Base-by-base conservation (phyloP, 2,113 vertebrate genomes). In the Monopterus albus region DNA sequence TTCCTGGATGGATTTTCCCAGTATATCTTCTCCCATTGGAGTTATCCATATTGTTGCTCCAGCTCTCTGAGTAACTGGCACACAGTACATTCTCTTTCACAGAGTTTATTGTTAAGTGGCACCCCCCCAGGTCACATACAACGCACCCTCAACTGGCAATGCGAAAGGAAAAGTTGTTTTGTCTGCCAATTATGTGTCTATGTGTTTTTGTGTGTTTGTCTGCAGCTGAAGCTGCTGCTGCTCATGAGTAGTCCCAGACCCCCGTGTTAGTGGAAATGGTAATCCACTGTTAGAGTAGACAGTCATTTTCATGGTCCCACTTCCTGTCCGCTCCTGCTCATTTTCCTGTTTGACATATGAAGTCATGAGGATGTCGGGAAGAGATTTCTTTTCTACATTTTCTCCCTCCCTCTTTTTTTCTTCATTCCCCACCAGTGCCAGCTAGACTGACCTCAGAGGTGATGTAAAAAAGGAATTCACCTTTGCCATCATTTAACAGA, bases 301-400 rank as follows among this genome's bases (percentile, higher is more conserved):
- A 65, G 51, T 57, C 46, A 33, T 78, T 90, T 87, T 78, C 81
- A 72, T 52, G 20, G 66, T 66, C 36, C 63, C 43, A 67, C 77
- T 89, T 94, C 91, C 89, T 83, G 60, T 74, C 68, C 39, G 39
- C 55, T 56, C 58, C 52, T 84, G 59, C 72, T 72, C 56, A 45
- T 73, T 88, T 91, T 92, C 90, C 89, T 88, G 76, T 88, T 78
- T 66, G 74, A 72, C 56, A 45, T 63, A 67, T 92, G 88, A 92
- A 84, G 89, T 92, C 90, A 92, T 75, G 25, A 33, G 43, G 35
- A 72, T 50, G 6, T 72, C 68, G 61, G 68, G 65, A 79, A 83
- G 75, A 71, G 68, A 60, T 67, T 83, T n/a, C n/a, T n/a, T n/a
- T n/a, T n/a, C n/a, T n/a, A n/a, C n/a, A n/a, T n/a, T n/a, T n/a